Conservation (phyloP, 2,797 vertebrate species). For the Enteromius radiatus region DNA sequence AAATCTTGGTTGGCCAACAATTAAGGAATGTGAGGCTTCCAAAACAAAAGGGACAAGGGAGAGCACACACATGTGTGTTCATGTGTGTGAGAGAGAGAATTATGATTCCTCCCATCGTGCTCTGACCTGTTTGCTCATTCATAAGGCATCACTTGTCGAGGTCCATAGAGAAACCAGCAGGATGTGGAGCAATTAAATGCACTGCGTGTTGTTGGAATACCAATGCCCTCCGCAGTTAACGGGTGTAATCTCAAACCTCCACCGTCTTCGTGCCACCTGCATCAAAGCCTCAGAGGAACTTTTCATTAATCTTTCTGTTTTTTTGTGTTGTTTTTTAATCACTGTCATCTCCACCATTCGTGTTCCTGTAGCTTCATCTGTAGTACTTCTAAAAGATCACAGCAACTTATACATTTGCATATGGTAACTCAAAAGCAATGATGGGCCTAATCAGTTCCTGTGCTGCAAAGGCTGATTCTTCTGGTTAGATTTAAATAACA, state of each 20-base stretch:
- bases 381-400: constrained; percentile 21
- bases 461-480: constrained; percentile 50
- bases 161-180: constrained; percentile 56
- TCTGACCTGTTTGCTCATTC: constrained; percentile 62
- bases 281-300: constrained; percentile 53
- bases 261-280: constrained; percentile 52
- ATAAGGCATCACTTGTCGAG: constrained; percentile 49
- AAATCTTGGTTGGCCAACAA: constrained; percentile 19
- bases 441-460: constrained; percentile 51
- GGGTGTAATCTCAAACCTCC: constrained; percentile 50
- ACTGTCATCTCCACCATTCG: constrained; percentile 11
- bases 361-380: constrained; percentile 5
- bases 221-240: constrained; percentile 45
- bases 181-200: constrained; percentile 67
- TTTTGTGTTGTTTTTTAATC: neutral
- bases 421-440: constrained; percentile 41
- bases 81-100: constrained; percentile 34
- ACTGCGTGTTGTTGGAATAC: constrained; percentile 56
- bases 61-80: neutral
- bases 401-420: constrained; percentile 44
- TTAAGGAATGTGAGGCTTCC: constrained; percentile 24
- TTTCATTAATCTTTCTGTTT: constrained; percentile 52
- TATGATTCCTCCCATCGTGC: constrained; percentile 59
- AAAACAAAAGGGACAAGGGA: constrained; percentile 50
- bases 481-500: constrained; percentile 38